These are phyloP conservation scores for Microchrysa polita DNA, from an alignment of 2,888 invertebrate species.

Conservation along the genomic window DNA sequence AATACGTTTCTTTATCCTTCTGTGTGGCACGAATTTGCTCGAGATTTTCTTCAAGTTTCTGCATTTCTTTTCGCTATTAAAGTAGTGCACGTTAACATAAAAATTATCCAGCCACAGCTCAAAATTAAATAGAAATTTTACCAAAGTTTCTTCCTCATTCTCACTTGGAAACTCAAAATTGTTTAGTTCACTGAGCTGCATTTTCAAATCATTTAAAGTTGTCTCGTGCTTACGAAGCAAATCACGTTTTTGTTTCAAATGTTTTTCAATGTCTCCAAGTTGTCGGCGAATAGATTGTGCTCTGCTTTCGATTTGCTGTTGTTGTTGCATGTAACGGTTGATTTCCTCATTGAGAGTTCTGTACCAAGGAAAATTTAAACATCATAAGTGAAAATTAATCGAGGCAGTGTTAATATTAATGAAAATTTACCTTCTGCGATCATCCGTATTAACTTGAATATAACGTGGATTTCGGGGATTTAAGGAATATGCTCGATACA, in stretches of 20 bases:
- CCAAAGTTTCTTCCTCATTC: constrained; percentile 59
- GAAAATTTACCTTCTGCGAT: constrained; percentile 68
- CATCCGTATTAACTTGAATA: constrained; percentile 74
- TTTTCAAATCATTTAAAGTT: constrained; percentile 51
- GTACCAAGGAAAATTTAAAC: too few species aligned
- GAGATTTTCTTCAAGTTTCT: constrained; percentile 58
- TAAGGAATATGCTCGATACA: constrained; percentile 79
- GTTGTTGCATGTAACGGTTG: constrained; percentile 41
- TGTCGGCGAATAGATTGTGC: constrained; percentile 50
- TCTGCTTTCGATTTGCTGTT: constrained; percentile 48
- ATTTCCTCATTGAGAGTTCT: constrained; percentile 53
- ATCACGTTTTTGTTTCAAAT: constrained; percentile 51
- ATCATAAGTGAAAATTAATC: too few species aligned
- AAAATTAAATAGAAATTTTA: constrained; percentile 49
- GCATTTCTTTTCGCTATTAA: constrained; percentile 61
- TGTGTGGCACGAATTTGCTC: constrained; percentile 52
- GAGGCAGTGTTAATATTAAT: background rate
- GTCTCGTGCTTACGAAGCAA: constrained; percentile 50
- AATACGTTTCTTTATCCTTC: constrained; percentile 59
- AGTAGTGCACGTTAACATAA: constrained; percentile 45
- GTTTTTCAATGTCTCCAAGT: constrained; percentile 51
- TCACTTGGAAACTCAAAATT: constrained; percentile 59
- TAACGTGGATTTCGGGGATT: constrained; percentile 67
- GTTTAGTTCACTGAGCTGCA: constrained; percentile 58
- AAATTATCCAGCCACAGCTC: too few species aligned